Evolutionary conservation across 30 jellyfish, hydroid and myxozoan species (phyloP).

Genomic region (Nemopilema nomurai): DNA sequence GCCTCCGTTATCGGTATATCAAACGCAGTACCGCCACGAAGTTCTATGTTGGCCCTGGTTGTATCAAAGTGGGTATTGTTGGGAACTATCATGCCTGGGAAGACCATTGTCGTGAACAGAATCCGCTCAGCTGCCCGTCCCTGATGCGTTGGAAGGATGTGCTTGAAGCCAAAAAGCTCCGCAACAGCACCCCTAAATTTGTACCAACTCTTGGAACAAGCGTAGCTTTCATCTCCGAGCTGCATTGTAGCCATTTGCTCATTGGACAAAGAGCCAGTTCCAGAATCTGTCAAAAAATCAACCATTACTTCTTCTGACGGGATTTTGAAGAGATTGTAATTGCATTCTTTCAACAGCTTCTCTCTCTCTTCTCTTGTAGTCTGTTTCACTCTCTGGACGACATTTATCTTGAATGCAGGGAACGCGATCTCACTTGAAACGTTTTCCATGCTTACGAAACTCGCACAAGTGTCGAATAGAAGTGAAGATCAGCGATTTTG

Average conservation of each 20-base stretch:
- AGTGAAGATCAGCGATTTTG: background rate
- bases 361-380: conserved; percentile 47
- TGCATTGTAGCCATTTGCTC: conserved; percentile 72
- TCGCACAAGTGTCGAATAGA: background rate
- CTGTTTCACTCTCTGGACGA: conserved; percentile 37
- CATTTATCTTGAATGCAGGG: conserved; percentile 68
- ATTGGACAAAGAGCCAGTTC: conserved; percentile 73
- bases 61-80: conserved; percentile 75
- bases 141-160: conserved; percentile 72
- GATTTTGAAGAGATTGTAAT: conserved; percentile 51
- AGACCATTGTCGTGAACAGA: conserved; percentile 44
- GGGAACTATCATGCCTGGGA: conserved; percentile 61
- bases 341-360: conserved; percentile 18
- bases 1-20: conserved; percentile 59
- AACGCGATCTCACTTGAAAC: background rate
- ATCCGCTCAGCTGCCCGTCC: conserved; percentile 83
- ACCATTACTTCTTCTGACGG: conserved; percentile 72
- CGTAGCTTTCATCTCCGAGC: conserved; percentile 75
- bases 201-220: conserved; percentile 70
- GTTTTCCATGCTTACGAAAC: conserved; percentile 11
- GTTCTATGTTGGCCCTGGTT: conserved; percentile 70
- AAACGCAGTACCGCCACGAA: conserved; percentile 53
- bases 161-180: conserved; percentile 54
- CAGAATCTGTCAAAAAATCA: conserved; percentile 77
- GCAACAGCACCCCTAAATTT: conserved; percentile 58